Conservation (phyloP, 2,888 invertebrate species). For the Synanthedon vespiformis region DNA sequence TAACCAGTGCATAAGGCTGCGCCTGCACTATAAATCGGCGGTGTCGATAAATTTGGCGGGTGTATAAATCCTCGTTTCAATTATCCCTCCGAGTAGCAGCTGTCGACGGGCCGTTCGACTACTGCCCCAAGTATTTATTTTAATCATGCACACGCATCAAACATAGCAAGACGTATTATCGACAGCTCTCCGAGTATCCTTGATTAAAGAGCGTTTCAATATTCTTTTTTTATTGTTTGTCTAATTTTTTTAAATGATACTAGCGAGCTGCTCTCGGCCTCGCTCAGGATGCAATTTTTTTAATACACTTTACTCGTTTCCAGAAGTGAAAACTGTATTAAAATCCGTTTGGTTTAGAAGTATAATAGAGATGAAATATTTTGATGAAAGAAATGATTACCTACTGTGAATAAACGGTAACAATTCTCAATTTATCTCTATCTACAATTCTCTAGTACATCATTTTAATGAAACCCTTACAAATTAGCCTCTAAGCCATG, state of each 20-base stretch:
- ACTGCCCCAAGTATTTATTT: conserved; percentile 60
- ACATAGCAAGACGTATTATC: conserved; percentile 33
- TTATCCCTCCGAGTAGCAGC: conserved; percentile 60
- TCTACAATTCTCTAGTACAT: too few relatives aligned
- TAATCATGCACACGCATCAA: conserved; percentile 54
- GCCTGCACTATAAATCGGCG: conserved; percentile 46
- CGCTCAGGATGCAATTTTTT: too few relatives aligned
- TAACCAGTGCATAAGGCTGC: conserved; percentile 23
- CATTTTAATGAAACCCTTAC: too few relatives aligned
- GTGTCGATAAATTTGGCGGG: conserved; percentile 65
- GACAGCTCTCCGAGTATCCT: conserved; percentile 35
- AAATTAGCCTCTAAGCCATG: too few relatives aligned
- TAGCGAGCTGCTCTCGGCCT: too few relatives aligned
- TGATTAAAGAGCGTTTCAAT: conserved; percentile 17
- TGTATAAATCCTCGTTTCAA: conserved; percentile 67
- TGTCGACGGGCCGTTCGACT: conserved; percentile 43
- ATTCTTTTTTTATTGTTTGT: neutral
- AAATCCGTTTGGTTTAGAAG: too few relatives aligned
- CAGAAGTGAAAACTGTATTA: too few relatives aligned
- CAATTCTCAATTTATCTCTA: too few relatives aligned
- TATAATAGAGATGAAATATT: too few relatives aligned
- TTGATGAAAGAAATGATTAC: too few relatives aligned
- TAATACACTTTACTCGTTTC: too few relatives aligned
- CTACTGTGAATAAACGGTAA: too few relatives aligned
- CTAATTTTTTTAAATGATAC: neutral